phyloP scores from a whole-genome alignment of 1,140 invertebrate species.

The Mamestra configurata region DNA sequence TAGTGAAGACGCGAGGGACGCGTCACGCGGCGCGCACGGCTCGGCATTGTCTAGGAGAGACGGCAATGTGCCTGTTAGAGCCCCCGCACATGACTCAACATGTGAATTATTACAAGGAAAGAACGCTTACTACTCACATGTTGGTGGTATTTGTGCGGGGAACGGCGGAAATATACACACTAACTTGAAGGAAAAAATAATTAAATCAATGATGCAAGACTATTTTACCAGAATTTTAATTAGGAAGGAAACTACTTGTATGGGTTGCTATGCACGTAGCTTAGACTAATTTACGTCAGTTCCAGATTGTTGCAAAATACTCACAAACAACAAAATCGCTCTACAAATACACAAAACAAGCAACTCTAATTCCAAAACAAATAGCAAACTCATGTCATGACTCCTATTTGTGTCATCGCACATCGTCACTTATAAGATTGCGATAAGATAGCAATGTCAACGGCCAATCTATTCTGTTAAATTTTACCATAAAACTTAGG shows the following conservation, averaged over 20 bases:
- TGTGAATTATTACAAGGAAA: slow-evolving; percentile 16
- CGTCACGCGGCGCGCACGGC: slow-evolving; percentile 32
- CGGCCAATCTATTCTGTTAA: background rate
- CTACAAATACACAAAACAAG: background rate
- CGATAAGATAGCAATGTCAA: slow-evolving; percentile 22
- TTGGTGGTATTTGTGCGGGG: background rate
- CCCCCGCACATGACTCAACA: slow-evolving; percentile 23
- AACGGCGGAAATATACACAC: no score
- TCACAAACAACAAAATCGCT: background rate
- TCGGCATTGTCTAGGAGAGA: slow-evolving; percentile 22
- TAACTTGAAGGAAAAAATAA: background rate
- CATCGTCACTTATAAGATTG: slow-evolving; percentile 12
- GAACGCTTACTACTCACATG: background rate
- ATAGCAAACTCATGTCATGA: background rate
- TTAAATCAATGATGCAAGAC: no score
- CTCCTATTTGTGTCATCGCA: slow-evolving; percentile 35
- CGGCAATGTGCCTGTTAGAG: background rate
- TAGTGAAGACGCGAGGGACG: slow-evolving; percentile 16
- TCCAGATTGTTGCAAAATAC: background rate
- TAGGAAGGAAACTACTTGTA: background rate
- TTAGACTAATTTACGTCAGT: background rate
- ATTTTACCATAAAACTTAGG: no score
- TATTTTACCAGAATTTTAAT: no score
- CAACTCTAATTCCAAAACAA: slow-evolving; percentile 5
- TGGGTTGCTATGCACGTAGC: background rate